phyloP scores from a whole-genome alignment of 2,113 vertebrate species.

The Phylloscopus whistleri region DNA sequence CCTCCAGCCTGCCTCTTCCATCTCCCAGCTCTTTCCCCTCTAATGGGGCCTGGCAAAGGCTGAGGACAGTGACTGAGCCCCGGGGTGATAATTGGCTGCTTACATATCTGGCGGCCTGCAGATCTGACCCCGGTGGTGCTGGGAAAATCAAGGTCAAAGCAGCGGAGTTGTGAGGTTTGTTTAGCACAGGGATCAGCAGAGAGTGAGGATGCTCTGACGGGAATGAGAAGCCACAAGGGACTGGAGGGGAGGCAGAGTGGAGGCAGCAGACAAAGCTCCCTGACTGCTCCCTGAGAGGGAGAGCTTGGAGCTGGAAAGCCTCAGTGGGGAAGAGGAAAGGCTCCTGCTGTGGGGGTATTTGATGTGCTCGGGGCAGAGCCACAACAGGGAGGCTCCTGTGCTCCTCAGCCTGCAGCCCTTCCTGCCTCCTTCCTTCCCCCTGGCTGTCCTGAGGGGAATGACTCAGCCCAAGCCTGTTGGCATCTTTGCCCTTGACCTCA shows the following conservation, averaged over 20 bases:
- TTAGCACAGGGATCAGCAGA: not conserved
- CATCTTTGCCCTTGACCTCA: not conserved
- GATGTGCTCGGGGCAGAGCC: not conserved
- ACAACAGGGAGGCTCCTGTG: not conserved
- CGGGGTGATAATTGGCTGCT: slow-evolving; percentile 48
- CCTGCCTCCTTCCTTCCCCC: not conserved
- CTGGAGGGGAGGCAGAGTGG: not conserved
- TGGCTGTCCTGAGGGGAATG: not conserved
- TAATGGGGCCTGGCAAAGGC: slow-evolving; percentile 37
- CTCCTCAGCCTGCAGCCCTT: not conserved
- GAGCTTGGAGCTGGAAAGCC: not conserved
- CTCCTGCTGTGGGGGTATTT: not conserved
- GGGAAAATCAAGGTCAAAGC: slow-evolving; percentile 26
- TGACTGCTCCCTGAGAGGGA: not conserved
- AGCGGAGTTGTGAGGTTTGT: not conserved
- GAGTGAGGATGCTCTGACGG: not conserved
- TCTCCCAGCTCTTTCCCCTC: not conserved
- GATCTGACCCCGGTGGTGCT: not conserved
- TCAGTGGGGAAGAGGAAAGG: not conserved
- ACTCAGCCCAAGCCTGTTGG: not conserved
- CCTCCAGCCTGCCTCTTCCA: slow-evolving; percentile 7
- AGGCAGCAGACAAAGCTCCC: not conserved
- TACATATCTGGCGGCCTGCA: not conserved
- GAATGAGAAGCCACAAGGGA: not conserved
- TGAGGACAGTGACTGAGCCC: slow-evolving; percentile 9